Evolutionary conservation across 2,113 vertebrate genomes (phyloP), one percentile per base, ranked within the genome.

Genomic region (Larimichthys crocea): DNA sequence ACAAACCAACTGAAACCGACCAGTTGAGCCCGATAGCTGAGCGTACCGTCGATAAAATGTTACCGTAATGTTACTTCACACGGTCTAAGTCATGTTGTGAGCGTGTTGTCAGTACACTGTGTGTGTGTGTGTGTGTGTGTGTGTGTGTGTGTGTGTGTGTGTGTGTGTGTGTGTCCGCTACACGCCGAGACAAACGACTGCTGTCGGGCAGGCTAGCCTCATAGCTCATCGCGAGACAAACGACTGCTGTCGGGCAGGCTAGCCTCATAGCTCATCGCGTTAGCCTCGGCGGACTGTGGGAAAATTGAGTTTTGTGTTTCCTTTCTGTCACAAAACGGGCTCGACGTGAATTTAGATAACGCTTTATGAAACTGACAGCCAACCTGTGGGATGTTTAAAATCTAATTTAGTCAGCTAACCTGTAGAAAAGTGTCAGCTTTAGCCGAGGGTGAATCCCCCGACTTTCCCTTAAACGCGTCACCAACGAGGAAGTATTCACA

Each of bases 1-100:
- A 29, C 19, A 22, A 61, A 35, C 1, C 31, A 35, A 87, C 24
- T 60, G 22, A 71, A 66, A 75, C 17, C 71, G n/a, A 16, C 11
- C 14, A 31, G 31, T 48, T 55, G 56, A 73, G 69, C 80, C 70
- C 12, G 15, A 42, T 15, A n/a, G 17, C 48, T 11, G 22, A 11
- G 24, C 3, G 31, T 16, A 4, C 20, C 42, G 20, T 50, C 40
- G 69, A 22, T 20, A 61, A 52, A n/a, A 6, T 0, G 4, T 1
- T 12, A 9, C 1, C 2, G 26, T 26, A 19, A 6, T 0, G 4
- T 1, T 12, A 9, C 1, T 42, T 65, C 52, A 22, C 22, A 24
- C 9, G 1, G 6, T 31, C 9, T 67, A 1, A 16, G 17, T 14
- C 1, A 22, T 35, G 3, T 26, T 46, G 0, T 4, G 12, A 4